Conservation (phyloP, 2,888 invertebrate genomes). For the Campaea margaritaria region DNA sequence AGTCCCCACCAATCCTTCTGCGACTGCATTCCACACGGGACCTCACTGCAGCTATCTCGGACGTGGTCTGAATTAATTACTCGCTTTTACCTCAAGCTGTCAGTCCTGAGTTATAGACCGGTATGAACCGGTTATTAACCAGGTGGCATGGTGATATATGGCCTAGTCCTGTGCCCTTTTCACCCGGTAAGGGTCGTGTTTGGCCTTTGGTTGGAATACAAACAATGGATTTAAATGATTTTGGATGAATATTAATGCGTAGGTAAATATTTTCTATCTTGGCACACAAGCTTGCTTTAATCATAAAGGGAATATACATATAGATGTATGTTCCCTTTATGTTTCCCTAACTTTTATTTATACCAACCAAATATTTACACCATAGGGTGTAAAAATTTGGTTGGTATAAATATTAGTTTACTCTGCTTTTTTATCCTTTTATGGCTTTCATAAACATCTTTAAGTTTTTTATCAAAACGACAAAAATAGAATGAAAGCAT, state of each 20-base stretch:
- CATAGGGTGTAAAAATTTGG: no score
- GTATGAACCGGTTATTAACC: conserved; percentile 43
- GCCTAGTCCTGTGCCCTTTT: conserved; percentile 19
- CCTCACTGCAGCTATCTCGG: conserved; percentile 30
- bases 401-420: no score
- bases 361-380: no score
- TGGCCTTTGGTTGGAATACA: not conserved
- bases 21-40: conserved; percentile 30
- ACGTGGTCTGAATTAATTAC: conserved; percentile 38
- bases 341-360: no score
- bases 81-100: conserved; percentile 30
- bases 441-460: no score
- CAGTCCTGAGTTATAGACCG: conserved; percentile 37
- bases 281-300: no score
- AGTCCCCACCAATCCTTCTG: conserved; percentile 1
- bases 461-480: no score
- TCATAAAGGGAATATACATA: no score
- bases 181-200: conserved; percentile 8
- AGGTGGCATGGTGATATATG: conserved; percentile 32
- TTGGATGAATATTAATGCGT: not conserved
- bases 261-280: not conserved
- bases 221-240: conserved; percentile 1
- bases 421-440: no score
- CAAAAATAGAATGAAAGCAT: no score
- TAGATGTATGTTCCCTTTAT: no score